Evolutionary conservation across 2,113 vertebrate genomes (phyloP), one percentile per base, ranked within the genome.

Genomic region (Calonectris borealis): DNA sequence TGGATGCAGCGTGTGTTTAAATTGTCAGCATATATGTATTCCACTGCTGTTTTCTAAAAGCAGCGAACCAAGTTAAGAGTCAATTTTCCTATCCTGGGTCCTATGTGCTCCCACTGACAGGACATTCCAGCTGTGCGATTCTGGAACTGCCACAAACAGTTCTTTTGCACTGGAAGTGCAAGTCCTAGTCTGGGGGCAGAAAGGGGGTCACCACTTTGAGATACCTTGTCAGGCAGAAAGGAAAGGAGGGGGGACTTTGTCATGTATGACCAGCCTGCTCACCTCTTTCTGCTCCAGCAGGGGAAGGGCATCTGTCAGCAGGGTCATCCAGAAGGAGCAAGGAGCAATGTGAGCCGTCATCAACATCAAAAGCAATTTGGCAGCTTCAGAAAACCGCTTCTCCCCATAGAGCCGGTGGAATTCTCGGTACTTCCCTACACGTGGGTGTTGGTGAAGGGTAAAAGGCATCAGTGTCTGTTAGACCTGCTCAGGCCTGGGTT

Each of bases 301-400:
- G 5, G 99, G 99, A 57, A 99, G 98, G 8, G 99, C 99, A 0
- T 99, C 99, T 0, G 98, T 99, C 75, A 99, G 98, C 73, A 99
- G 97, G 4, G 99, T 99, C 98, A 99, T 99, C 99, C 99, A 99
- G 98, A 99, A 99, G 96, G 98, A 99, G 32, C 97, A 98, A 1
- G 99, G 99, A 18, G 99, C 99, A 5, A 99, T 99, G 97, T 98
- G 99, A 18, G 99, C 99, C 0, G 98, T 99, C 99, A 99, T 99
- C 92, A 99, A 97, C 13, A 98, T 99, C 73, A 99, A 97, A 27
- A 99, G 98, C 60, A 99, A 98, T 88, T 97, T 98, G 2, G 99
- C 99, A 0, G 99, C 99, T 32, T 99, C 99, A 0, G 78, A 54
- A 86, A 99, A 99, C 13, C 92, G 97, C 89, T 99, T 98, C 91